Evolutionary conservation across 1,140 invertebrate species (phyloP).

Genomic region (Heterodera carotae): DNA sequence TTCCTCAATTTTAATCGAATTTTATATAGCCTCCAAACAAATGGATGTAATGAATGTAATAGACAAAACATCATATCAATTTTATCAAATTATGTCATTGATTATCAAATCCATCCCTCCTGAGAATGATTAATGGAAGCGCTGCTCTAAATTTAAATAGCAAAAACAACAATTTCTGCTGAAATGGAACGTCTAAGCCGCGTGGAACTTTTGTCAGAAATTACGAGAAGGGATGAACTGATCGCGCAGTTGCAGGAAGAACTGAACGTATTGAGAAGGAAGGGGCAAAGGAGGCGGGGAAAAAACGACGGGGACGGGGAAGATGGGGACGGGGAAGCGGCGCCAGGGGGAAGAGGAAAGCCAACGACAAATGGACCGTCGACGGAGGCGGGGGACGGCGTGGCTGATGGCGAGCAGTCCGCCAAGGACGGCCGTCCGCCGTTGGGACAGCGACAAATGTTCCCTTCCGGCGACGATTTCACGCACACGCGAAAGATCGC

Average conservation of each 20-base stretch:
- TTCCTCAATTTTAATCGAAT: too few relatives aligned
- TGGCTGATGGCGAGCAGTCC: neutral
- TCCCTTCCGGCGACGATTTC: conserved; percentile 15
- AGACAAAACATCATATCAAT: too few relatives aligned
- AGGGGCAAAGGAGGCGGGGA: too few relatives aligned
- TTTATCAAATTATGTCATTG: too few relatives aligned
- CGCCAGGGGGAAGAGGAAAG: too few relatives aligned
- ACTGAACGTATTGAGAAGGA: neutral
- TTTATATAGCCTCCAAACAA: too few relatives aligned
- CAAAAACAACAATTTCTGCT: too few relatives aligned
- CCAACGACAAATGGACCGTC: neutral
- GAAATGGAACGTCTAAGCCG: conserved; percentile 39
- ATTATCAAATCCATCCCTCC: too few relatives aligned
- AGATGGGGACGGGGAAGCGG: neutral
- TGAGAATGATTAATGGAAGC: too few relatives aligned
- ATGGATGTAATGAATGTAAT: too few relatives aligned
- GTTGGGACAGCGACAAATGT: neutral
- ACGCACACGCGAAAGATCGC: conserved; percentile 50
- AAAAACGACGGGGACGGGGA: neutral
- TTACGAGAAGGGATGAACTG: conserved; percentile 33
- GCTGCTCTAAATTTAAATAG: too few relatives aligned
- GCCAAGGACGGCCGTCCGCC: neutral
- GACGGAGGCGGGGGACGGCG: neutral
- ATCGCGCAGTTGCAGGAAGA: conserved; percentile 30
- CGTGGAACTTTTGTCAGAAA: conserved; percentile 29